Conservation (phyloP, 1,140 invertebrate species). For the Chironomus striatipennis region DNA sequence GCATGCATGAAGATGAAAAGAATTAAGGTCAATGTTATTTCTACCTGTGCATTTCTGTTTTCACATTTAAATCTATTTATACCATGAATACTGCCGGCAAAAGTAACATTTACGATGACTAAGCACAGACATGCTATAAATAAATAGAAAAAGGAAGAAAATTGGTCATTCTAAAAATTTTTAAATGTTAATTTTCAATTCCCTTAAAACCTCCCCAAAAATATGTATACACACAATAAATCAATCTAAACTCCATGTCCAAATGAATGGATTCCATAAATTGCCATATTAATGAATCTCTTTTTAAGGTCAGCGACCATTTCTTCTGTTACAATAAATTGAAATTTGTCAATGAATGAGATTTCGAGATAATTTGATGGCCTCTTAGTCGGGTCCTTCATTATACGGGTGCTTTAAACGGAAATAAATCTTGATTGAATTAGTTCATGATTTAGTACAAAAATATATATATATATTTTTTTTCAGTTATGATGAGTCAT, state of each 20-base stretch:
- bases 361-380: neutral
- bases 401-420: neutral
- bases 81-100: neutral
- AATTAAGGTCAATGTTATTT: slow-evolving; percentile 20
- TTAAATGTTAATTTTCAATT: slow-evolving; percentile 16
- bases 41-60: slow-evolving; percentile 24
- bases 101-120: neutral
- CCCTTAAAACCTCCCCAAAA: neutral
- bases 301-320: neutral
- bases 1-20: neutral
- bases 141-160: neutral
- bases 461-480: no score
- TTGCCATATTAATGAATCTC: neutral
- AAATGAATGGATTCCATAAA: slow-evolving; percentile 1
- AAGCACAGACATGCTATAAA: slow-evolving; percentile 10
- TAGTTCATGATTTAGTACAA: neutral
- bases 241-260: no score
- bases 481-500: no score
- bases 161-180: neutral
- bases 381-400: neutral
- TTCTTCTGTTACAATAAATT: neutral
- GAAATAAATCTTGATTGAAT: neutral
- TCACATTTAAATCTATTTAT: slow-evolving; percentile 24
- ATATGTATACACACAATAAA: no score
- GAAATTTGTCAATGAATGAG: slow-evolving; percentile 2